These are phyloP conservation scores for Galerucella nymphaeae DNA, from an alignment of 2,888 invertebrate species.

Conservation along the genomic window DNA sequence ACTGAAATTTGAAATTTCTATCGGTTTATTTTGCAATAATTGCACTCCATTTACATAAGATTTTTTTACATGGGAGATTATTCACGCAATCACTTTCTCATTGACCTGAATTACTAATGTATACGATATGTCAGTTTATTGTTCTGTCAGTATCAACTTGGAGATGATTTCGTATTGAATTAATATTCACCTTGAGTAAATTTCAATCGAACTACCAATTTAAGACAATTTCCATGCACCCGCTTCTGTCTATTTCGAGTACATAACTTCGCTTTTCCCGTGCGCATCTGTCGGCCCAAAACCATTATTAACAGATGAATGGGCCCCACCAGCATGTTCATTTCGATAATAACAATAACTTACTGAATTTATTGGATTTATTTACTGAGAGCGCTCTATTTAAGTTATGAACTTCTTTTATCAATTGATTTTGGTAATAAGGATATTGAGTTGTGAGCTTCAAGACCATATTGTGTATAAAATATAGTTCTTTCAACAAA, in stretches of 20 bases:
- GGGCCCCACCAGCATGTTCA: conserved; percentile 41
- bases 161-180: neutral
- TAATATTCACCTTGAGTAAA: conserved; percentile 4
- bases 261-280: conserved; percentile 34
- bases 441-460: neutral
- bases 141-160: no score
- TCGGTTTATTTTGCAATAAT: no score
- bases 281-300: conserved; percentile 38
- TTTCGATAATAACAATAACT: conserved; percentile 45
- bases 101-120: no score
- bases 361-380: conserved; percentile 45
- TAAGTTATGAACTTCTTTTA: conserved; percentile 43
- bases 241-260: conserved; percentile 35
- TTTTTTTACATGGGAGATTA: no score
- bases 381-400: conserved; percentile 34
- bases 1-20: no score
- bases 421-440: conserved; percentile 25
- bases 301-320: conserved; percentile 44
- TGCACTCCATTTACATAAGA: no score
- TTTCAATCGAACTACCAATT: neutral
- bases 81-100: no score
- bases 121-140: no score
- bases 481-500: no score
- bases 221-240: conserved; percentile 37
- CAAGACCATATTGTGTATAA: neutral